Evolutionary conservation across 2,888 invertebrate genomes (phyloP), one percentile per base, ranked within the genome.

Genomic region (Pterostichus niger): DNA sequence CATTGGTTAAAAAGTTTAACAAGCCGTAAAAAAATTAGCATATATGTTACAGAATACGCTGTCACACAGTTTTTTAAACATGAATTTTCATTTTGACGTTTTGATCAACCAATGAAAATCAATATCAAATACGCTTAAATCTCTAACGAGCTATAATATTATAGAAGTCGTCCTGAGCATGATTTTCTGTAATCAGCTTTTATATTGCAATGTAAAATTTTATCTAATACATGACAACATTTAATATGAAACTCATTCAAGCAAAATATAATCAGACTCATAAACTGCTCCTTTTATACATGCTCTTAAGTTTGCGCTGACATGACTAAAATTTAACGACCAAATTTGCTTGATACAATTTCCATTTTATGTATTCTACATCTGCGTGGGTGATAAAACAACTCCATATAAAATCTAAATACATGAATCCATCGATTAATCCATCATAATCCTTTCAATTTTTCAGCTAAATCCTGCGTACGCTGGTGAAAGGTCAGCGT

Each of bases 401-500:
- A 17, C 54, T 54, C n/a, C 54, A 9, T 54, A 9, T 54, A 54
- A 56, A 9, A 56, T 56, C 56, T 56, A 49, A 49, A 56, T 56
- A 56, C 24, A 24, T 10, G 56, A 10, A 56, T 4, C 5, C 56
- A 56, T 56, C 24, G 17, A 56, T 56, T 56, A 56, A 11, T 49
- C 49, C 49, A 17, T 56, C 56, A 56, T 56, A 56, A 17, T 56
- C 56, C 56, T 17, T 52, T 56, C 56, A 56, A 17, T 56, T 56
- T 56, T 15, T 56, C 56, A 17, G 17, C 10, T 13, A 17, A 56
- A 56, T 56, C 9, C 9, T 17, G 17, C 10, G 56, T 56, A 17
- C 13, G 56, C 52, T 17, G n/a, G n/a, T 56, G 15, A 56, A 56
- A 56, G 56, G 56, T 56, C 56, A 56, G 56, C 56, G 56, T 56